These are phyloP conservation scores for Andrena chrysosceles DNA, from an alignment of 2,888 invertebrate species.

Conservation along the genomic window DNA sequence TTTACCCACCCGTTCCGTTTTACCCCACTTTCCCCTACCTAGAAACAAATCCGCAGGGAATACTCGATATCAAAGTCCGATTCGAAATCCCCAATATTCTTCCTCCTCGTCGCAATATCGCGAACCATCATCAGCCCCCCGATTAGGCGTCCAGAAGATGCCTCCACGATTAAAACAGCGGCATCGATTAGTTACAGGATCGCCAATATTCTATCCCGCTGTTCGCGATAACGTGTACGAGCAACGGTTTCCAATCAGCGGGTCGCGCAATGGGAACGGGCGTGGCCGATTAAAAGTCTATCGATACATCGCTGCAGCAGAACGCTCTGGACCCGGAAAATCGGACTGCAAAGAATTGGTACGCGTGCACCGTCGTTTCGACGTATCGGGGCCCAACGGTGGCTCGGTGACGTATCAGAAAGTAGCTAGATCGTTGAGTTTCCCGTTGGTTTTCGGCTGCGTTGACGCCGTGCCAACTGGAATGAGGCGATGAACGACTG, in stretches of 20 bases:
- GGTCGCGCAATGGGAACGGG: slow-evolving; percentile 43
- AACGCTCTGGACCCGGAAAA: slow-evolving; percentile 33
- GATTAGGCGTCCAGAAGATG: too few species aligned
- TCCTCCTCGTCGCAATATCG: too few species aligned
- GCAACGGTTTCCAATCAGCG: slow-evolving; percentile 53
- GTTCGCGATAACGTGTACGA: slow-evolving; percentile 41
- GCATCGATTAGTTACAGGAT: slow-evolving; percentile 13
- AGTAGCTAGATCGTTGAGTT: slow-evolving; percentile 32
- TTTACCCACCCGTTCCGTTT: too few species aligned
- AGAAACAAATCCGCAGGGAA: too few species aligned
- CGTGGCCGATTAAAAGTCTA: slow-evolving; percentile 66
- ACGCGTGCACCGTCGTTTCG: background rate
- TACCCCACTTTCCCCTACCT: too few species aligned
- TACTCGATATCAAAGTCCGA: too few species aligned
- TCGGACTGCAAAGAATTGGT: background rate
- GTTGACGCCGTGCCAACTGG: slow-evolving; percentile 58
- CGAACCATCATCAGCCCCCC: too few species aligned
- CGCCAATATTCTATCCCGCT: slow-evolving; percentile 12
- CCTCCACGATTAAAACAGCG: background rate
- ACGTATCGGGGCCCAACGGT: slow-evolving; percentile 1
- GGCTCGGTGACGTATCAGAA: slow-evolving; percentile 17
- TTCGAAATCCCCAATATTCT: too few species aligned
- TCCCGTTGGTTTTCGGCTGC: slow-evolving; percentile 28
- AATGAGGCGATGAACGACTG: slow-evolving; percentile 29
- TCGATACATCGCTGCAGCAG: slow-evolving; percentile 48